phyloP scores from a whole-genome alignment of 2,113 vertebrate species.

The Phycodurus eques region DNA sequence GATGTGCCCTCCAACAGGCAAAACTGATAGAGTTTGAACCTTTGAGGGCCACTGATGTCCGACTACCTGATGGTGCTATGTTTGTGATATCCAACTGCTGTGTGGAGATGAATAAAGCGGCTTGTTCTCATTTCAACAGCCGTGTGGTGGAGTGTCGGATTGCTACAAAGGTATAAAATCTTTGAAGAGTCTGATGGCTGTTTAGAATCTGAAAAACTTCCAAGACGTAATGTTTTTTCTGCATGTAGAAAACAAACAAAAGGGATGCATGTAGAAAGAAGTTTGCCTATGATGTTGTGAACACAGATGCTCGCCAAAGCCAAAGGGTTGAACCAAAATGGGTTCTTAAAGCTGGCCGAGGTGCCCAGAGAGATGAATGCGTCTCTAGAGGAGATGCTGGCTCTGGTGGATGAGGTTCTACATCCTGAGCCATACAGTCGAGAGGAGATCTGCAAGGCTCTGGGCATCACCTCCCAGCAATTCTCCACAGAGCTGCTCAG shows the following conservation, averaged over 20 bases:
- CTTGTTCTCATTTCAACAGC: constrained; percentile 92
- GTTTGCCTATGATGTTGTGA: constrained; percentile 7
- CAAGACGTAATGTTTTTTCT: no score
- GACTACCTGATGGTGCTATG: constrained; percentile 82
- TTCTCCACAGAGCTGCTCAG: constrained; percentile 79
- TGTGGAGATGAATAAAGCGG: constrained; percentile 96
- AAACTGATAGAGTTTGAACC: constrained; percentile 96
- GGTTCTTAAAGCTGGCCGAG: constrained; percentile 76
- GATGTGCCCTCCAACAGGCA: constrained; percentile 75
- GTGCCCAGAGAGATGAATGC: constrained; percentile 80
- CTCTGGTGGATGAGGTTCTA: constrained; percentile 80
- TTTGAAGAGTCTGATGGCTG: not conserved
- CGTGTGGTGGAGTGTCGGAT: constrained; percentile 89
- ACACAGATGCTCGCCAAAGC: constrained; percentile 67
- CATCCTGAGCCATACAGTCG: constrained; percentile 86
- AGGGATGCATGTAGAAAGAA: not conserved
- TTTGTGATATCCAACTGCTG: constrained; percentile 98
- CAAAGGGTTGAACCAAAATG: constrained; percentile 65
- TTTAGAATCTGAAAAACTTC: not conserved
- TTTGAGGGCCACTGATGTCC: constrained; percentile 86
- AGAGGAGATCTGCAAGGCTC: constrained; percentile 84
- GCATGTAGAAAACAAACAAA: not conserved
- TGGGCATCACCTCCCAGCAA: constrained; percentile 81
- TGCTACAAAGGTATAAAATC: constrained; percentile 85
- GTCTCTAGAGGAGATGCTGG: constrained; percentile 85